These are phyloP conservation scores for Carassius gibelio DNA, from an alignment of 2,113 vertebrate species.

Conservation along the genomic window DNA sequence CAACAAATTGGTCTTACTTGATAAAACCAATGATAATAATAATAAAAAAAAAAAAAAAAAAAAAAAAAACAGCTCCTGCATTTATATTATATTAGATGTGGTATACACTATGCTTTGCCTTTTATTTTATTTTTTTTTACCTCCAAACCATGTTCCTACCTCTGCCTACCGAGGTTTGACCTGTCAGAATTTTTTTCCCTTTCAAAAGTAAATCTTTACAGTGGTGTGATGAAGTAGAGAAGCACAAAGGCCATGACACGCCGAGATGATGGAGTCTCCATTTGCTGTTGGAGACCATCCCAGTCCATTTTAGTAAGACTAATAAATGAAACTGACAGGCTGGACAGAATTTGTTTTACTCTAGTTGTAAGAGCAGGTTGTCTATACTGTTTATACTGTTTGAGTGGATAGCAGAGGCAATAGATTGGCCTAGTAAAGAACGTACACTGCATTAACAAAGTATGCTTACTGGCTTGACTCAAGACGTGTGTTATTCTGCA, in stretches of 20 bases:
- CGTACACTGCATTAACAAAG: not conserved
- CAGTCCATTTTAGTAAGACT: slow-evolving; percentile 63
- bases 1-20: too few relatives aligned
- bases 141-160: too few relatives aligned
- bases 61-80: too few relatives aligned
- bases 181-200: not conserved
- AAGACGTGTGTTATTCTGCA: not conserved
- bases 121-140: too few relatives aligned
- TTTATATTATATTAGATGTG: too few relatives aligned
- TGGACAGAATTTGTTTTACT: slow-evolving; percentile 63
- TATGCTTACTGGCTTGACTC: not conserved
- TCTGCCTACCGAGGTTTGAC: not conserved
- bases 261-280: slow-evolving; percentile 27
- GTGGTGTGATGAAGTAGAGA: slow-evolving; percentile 5
- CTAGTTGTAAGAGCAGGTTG: slow-evolving; percentile 57
- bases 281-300: slow-evolving; percentile 47
- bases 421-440: not conserved
- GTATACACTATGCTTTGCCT: too few relatives aligned
- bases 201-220: slow-evolving; percentile 12
- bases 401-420: not conserved
- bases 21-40: too few relatives aligned
- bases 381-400: slow-evolving; percentile 18
- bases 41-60: too few relatives aligned
- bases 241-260: slow-evolving; percentile 17
- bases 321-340: slow-evolving; percentile 68